These are phyloP conservation scores for Tympanoctomys barrerae DNA, from an alignment of 2,797 vertebrate species.

Conservation along the genomic window DNA sequence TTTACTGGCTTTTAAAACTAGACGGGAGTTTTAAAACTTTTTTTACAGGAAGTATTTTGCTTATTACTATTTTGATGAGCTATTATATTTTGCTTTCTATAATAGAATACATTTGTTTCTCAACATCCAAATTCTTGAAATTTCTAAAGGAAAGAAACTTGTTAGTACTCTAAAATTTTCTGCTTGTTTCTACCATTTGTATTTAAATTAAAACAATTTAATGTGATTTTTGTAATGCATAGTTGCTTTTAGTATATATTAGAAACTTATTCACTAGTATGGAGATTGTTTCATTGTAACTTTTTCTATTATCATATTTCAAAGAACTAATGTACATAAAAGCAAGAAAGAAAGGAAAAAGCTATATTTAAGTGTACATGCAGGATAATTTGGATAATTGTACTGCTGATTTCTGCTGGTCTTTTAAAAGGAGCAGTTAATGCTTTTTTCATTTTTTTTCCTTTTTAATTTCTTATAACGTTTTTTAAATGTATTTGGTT, in stretches of 20 bases:
- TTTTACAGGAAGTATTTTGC: too few relatives aligned
- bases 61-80: background rate
- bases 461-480: too few relatives aligned
- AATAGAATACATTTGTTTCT: background rate
- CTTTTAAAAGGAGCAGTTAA: too few relatives aligned
- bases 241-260: conserved; percentile 40
- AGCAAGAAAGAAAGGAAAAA: too few relatives aligned
- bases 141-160: conserved; percentile 27
- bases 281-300: background rate
- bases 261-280: conserved; percentile 21
- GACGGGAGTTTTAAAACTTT: background rate
- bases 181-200: background rate
- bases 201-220: conserved; percentile 43
- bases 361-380: too few relatives aligned
- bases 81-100: conserved; percentile 1
- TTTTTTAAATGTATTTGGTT: too few relatives aligned
- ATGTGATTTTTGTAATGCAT: background rate
- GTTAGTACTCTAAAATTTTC: background rate
- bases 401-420: too few relatives aligned
- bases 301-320: background rate
- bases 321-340: background rate
- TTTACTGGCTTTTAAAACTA: background rate
- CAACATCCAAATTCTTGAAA: background rate
- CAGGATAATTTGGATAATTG: too few relatives aligned
- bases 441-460: too few relatives aligned